A percentile compares a stretch with the other conserved stretches of the same genome.
phyloP scores from a whole-genome alignment of 2,888 invertebrate species.

The Balanococcus diminutus region DNA sequence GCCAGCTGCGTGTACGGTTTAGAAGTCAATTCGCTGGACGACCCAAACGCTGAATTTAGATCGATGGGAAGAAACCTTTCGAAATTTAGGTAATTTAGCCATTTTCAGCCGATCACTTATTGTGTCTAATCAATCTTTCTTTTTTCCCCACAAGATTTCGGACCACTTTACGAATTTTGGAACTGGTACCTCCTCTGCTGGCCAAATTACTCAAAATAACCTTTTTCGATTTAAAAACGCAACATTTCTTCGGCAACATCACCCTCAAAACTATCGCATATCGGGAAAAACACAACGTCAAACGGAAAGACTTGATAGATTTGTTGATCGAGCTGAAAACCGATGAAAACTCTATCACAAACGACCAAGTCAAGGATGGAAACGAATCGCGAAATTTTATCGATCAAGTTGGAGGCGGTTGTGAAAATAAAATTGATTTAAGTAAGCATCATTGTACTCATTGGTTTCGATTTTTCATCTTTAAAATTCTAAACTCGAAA shows the following conservation, averaged over 20 bases:
- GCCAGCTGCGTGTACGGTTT: not conserved
- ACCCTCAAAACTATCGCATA: not conserved
- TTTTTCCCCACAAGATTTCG: not conserved
- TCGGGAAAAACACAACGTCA: not conserved
- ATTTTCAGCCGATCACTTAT: not conserved
- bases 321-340: not conserved
- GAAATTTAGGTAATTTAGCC: not conserved
- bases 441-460: not conserved
- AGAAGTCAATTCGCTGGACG: not conserved
- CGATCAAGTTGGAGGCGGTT: not conserved
- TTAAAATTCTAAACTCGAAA: too few relatives aligned
- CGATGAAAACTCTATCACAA: not conserved
- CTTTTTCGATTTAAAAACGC: not conserved
- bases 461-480: not conserved
- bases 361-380: not conserved
- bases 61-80: not conserved
- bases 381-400: not conserved
- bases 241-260: not conserved
- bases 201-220: not conserved
- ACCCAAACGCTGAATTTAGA: not conserved
- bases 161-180: not conserved
- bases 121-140: not conserved
- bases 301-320: not conserved
- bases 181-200: not conserved
- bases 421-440: not conserved